Percentiles rank a stretch among this genome's conserved stretches.
These are phyloP conservation scores for Silurus lanzhouensis DNA, from an alignment of 2,797 vertebrate genomes.

Conservation along the genomic window DNA sequence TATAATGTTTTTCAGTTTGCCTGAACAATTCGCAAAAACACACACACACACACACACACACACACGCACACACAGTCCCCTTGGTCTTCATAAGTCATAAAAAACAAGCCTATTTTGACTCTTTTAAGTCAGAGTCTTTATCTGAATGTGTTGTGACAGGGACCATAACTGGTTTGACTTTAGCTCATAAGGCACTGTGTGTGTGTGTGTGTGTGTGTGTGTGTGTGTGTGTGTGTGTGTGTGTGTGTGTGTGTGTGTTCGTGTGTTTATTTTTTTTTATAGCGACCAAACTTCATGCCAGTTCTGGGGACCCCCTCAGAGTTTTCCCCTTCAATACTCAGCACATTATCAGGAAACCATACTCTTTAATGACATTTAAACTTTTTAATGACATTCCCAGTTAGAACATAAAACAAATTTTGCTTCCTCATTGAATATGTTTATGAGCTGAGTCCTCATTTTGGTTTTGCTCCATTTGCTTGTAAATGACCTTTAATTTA, in stretches of 20 bases:
- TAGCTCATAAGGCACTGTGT: not conserved
- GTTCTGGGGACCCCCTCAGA: not conserved
- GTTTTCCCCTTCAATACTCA: not conserved
- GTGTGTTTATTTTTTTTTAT: not conserved
- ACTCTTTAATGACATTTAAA: not conserved
- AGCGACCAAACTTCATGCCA: not conserved
- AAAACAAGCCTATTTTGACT: too few species aligned
- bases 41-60: slow-evolving; percentile 6
- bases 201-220: not conserved
- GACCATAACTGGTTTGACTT: not conserved
- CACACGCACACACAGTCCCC: not conserved
- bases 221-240: not conserved
- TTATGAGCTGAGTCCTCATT: not conserved
- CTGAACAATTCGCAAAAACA: not conserved
- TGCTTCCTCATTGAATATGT: not conserved
- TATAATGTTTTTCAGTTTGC: not conserved
- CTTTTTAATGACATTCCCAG: not conserved
- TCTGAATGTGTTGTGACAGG: not conserved
- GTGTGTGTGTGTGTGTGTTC: slow-evolving; percentile 1
- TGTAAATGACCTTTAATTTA: not conserved
- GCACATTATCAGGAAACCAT: not conserved
- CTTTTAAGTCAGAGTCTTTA: not conserved
- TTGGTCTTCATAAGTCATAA: not conserved
- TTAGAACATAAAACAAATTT: not conserved
- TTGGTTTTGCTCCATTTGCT: not conserved